Evolutionary conservation across 2,888 invertebrate genomes (phyloP).

Genomic region (Hoplodrina ambigua): DNA sequence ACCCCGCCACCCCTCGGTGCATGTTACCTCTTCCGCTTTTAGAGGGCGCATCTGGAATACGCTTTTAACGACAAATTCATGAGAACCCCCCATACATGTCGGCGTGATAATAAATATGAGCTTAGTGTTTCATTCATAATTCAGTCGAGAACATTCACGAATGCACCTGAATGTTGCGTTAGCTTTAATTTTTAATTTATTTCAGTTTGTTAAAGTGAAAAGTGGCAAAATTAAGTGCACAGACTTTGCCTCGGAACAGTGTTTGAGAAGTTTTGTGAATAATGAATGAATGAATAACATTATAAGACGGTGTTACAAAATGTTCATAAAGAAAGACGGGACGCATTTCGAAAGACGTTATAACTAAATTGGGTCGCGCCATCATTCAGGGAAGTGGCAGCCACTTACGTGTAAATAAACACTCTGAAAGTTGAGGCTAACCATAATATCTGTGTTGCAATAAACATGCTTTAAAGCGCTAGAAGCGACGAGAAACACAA

Average conservation of each 20-base stretch:
- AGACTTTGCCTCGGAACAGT: constrained; percentile 38
- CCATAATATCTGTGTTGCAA: constrained; percentile 34
- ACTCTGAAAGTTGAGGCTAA: constrained; percentile 27
- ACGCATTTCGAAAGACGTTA: constrained; percentile 27
- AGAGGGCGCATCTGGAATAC: constrained; percentile 72
- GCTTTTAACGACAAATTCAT: constrained; percentile 75
- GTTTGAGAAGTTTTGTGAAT: constrained; percentile 58
- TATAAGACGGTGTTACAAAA: constrained; percentile 40
- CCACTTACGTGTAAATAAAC: constrained; percentile 20
- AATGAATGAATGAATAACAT: constrained; percentile 53
- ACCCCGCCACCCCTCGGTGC: constrained; percentile 44
- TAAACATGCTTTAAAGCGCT: constrained; percentile 30
- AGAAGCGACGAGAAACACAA: constrained; percentile 39
- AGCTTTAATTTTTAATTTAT: constrained; percentile 59
- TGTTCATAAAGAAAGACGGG: constrained; percentile 37
- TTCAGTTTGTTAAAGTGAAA: constrained; percentile 57
- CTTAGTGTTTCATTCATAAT: constrained; percentile 63
- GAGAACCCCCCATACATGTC: constrained; percentile 61
- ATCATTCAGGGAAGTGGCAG: constrained; percentile 26
- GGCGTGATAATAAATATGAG: constrained; percentile 67
- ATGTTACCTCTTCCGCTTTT: constrained; percentile 69
- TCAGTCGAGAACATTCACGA: constrained; percentile 51
- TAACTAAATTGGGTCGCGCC: constrained; percentile 40
- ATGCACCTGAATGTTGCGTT: constrained; percentile 47
- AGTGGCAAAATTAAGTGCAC: constrained; percentile 54